A percentile compares a stretch with the other conserved stretches of the same genome.
Conservation (phyloP, 2,888 invertebrate genomes). For the Dyspetes luteomarginatus region DNA sequence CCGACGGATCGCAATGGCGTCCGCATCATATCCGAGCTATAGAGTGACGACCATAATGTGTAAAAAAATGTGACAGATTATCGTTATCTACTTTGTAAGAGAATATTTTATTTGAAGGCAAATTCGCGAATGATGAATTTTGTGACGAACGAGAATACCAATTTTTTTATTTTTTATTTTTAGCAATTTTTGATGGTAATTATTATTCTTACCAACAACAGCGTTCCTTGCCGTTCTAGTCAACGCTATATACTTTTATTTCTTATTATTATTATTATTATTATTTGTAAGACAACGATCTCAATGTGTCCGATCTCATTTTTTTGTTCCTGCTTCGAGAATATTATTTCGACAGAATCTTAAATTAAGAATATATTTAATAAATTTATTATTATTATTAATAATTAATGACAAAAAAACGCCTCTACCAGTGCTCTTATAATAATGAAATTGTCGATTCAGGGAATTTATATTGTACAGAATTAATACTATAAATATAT, state of each 20-base stretch:
- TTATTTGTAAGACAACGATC: slow-evolving; percentile 67
- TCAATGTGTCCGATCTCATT: slow-evolving; percentile 75
- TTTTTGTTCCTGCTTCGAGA: slow-evolving; percentile 47
- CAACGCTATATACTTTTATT: slow-evolving; percentile 72
- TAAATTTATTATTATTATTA: slow-evolving; percentile 35
- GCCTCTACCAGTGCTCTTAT: slow-evolving; percentile 81
- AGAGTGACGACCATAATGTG: slow-evolving; percentile 1
- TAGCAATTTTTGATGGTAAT: slow-evolving; percentile 44
- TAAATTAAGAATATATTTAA: slow-evolving; percentile 21
- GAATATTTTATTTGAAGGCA: slow-evolving; percentile 75
- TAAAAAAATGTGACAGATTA: slow-evolving; percentile 59
- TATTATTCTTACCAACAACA: slow-evolving; percentile 62
- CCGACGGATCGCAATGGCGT: background rate
- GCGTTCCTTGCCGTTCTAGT: slow-evolving; percentile 81
- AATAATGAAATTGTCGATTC: slow-evolving; percentile 74
- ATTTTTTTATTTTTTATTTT: slow-evolving; percentile 28
- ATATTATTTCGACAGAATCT: slow-evolving; percentile 8
- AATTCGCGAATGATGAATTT: slow-evolving; percentile 29
- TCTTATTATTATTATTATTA: slow-evolving; percentile 43
- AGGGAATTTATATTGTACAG: slow-evolving; percentile 76
- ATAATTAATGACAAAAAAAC: slow-evolving; percentile 25
- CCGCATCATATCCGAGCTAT: background rate
- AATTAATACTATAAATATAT: slow-evolving; percentile 75
- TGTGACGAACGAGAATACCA: slow-evolving; percentile 33
- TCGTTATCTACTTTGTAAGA: slow-evolving; percentile 82